Evolutionary conservation across 2,797 vertebrate species (phyloP).

Genomic region (Mastacembelus armatus): DNA sequence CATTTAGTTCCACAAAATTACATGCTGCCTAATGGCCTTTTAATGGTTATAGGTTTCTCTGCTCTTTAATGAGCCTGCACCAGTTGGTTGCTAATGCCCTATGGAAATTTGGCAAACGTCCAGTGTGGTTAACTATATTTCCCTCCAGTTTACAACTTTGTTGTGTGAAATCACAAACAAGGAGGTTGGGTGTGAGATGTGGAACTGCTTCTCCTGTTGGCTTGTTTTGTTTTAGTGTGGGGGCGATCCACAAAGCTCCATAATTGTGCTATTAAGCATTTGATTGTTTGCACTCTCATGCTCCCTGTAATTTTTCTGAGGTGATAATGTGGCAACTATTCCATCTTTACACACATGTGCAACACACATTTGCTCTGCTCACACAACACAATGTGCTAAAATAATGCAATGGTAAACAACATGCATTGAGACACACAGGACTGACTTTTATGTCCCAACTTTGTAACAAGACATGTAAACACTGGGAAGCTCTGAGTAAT

Average conservation of each 20-base stretch:
- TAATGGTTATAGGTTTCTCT: constrained; percentile 99
- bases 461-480: constrained; percentile 8
- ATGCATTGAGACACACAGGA: constrained; percentile 3
- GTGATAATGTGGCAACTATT: constrained; percentile 75
- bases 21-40: constrained; percentile 99
- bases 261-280: constrained; percentile 63
- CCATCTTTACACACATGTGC: constrained; percentile 40
- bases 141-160: constrained; percentile 91
- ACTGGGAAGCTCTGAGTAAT: constrained; percentile 32
- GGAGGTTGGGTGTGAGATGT: constrained; percentile 67
- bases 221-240: constrained; percentile 69
- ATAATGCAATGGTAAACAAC: constrained; percentile 2
- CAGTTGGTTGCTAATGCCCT: constrained; percentile 99
- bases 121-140: constrained; percentile 86
- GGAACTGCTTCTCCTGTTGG: constrained; percentile 62
- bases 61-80: constrained; percentile 98
- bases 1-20: constrained; percentile 99
- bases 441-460: constrained; percentile 22
- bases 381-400: neutral
- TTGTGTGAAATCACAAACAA: constrained; percentile 87
- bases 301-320: constrained; percentile 58
- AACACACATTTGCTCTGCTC: constrained; percentile 35
- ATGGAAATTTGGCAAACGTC: constrained; percentile 94
- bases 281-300: constrained; percentile 69
- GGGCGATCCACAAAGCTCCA: constrained; percentile 51